Base-by-base conservation (phyloP, 2,888 invertebrate genomes). In the Leistus spinibarbis region DNA sequence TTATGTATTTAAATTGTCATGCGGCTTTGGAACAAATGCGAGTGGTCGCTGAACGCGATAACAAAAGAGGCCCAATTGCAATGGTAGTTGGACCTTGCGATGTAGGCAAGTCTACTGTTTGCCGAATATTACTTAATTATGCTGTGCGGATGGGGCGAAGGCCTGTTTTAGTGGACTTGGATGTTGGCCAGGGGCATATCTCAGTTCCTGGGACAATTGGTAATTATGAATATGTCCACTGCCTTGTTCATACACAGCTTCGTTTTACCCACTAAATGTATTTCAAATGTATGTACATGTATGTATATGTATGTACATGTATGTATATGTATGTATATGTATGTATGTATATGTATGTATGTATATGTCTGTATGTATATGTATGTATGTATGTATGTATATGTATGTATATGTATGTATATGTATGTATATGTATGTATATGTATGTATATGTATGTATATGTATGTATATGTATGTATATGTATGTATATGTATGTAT, bases 1-100 rank as follows among this genome's bases (percentile, higher is more conserved):
- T 92, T 79, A 92, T 97, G 78, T 99, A 99, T 84, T 87, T 98
- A 2, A 99, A 99, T 85, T 95, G 96, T 17, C 99, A 99, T 85
- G 96, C 95, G 9, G 97, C 96, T 0, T 87, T 99, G 78, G 99
- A 99, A 83, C 93, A 96, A 80, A 90, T 97, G 86, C 88, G 99
- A 77, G 89, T 91, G 56, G 91, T 91, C 27, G 95, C 97, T 0
- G 96, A 96, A 79, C 91, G 91, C 80, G 89, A 89, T 56, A 89
- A 89, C 77, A 89, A 88, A 1, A 87, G 92, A 78, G 97, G 97
- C 0, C 97, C 97, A 0, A 93, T 95, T 40, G 91, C 93, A 0
- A 93, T 98, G 93, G 86, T 98, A 0, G 97, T 96, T 0, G 98
- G 99, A 0, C 99, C 99, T 0, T 91, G 91, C 54, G 99, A 99